Evolutionary conservation across 2,888 invertebrate species (phyloP).

Genomic region (Cepaea hortensis): DNA sequence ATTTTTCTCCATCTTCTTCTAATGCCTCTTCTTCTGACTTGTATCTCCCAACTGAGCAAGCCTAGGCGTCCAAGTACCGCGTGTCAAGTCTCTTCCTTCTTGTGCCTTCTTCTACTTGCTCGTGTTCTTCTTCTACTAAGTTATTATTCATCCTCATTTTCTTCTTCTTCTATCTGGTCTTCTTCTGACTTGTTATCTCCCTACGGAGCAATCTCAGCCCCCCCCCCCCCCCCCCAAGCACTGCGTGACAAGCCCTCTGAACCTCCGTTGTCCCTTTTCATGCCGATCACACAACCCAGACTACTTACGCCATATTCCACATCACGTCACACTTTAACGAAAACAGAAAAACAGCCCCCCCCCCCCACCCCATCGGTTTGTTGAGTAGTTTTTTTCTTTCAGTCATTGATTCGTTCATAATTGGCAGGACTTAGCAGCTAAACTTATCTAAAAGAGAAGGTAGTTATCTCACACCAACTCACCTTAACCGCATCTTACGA

Average conservation of each 20-base stretch:
- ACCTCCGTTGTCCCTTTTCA: neutral
- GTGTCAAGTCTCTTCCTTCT: neutral
- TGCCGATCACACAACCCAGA: too few relatives aligned
- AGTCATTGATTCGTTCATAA: too few relatives aligned
- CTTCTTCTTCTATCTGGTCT: neutral
- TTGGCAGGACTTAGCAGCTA: too few relatives aligned
- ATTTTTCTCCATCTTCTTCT: neutral
- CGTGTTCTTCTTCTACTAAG: neutral
- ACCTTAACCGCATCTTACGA: too few relatives aligned
- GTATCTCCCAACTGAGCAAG: neutral
- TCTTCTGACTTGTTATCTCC: neutral
- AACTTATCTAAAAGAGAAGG: too few relatives aligned
- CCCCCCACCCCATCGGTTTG: neutral
- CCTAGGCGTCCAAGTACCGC: neutral
- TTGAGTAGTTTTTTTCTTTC: neutral
- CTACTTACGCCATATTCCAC: too few relatives aligned
- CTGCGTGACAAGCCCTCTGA: neutral
- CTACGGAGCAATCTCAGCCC: too few relatives aligned
- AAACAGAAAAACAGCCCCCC: neutral
- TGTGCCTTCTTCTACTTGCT: neutral
- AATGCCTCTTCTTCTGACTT: neutral
- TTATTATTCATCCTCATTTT: neutral
- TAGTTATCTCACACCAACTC: too few relatives aligned
- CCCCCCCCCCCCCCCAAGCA: neutral
- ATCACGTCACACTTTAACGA: too few relatives aligned